These are phyloP conservation scores for Rhea pennata DNA, from an alignment of 2,113 vertebrate species.

Conservation along the genomic window DNA sequence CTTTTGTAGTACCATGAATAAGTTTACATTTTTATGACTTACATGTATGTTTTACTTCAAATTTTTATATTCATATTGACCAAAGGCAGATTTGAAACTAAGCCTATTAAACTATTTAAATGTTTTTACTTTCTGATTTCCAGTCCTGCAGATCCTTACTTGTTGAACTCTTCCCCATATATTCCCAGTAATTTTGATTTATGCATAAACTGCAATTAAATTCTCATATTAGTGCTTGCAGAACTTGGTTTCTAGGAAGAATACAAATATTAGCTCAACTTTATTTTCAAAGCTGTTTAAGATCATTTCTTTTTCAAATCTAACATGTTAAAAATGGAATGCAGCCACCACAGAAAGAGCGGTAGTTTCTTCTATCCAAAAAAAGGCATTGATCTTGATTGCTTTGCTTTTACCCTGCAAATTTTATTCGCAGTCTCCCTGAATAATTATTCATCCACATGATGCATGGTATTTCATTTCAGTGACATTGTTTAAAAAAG, in stretches of 20 bases:
- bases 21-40: background rate
- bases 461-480: background rate
- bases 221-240: background rate
- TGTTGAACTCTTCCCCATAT: background rate
- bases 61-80: background rate
- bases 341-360: background rate
- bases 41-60: background rate
- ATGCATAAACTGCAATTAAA: background rate
- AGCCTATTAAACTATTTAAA: background rate
- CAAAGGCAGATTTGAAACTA: background rate
- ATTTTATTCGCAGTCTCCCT: conserved; percentile 1
- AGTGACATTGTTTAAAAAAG: background rate
- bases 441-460: conserved; percentile 7
- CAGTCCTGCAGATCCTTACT: background rate
- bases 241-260: background rate
- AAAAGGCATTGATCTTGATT: background rate
- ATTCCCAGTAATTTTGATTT: background rate
- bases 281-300: conserved; percentile 11
- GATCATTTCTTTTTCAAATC: background rate
- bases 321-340: background rate
- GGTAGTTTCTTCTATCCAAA: background rate
- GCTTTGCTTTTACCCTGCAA: background rate
- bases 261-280: background rate
- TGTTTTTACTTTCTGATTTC: background rate
- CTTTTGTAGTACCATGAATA: background rate